Evolutionary conservation across 2,888 invertebrate species (phyloP).

Genomic region (Rhamnusium bicolor): DNA sequence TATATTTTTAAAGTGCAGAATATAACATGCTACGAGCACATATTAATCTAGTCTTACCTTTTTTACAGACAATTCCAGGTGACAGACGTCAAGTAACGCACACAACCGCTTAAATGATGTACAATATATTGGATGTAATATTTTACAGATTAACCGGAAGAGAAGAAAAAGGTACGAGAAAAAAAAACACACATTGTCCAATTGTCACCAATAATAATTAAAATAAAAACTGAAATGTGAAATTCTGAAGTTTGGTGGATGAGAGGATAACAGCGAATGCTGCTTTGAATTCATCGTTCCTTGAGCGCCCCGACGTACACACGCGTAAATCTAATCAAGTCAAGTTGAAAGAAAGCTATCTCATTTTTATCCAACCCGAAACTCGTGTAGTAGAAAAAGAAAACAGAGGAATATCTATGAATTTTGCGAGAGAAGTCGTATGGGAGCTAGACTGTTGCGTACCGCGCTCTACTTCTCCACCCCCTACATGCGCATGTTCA

Average conservation of each 20-base stretch:
- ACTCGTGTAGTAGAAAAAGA: slow-evolving; percentile 55
- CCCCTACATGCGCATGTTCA: slow-evolving; percentile 63
- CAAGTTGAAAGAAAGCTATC: slow-evolving; percentile 52
- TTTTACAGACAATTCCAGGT: background rate
- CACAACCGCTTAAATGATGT: background rate
- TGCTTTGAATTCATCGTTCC: slow-evolving; percentile 57
- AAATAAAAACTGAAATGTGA: slow-evolving; percentile 1
- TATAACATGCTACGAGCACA: too few relatives aligned
- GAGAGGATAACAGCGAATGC: slow-evolving; percentile 66
- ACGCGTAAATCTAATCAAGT: slow-evolving; percentile 61
- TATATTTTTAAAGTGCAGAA: too few relatives aligned
- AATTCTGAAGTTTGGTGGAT: slow-evolving; percentile 38
- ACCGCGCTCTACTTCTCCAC: slow-evolving; percentile 49
- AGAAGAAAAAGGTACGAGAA: background rate
- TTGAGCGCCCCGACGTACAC: slow-evolving; percentile 62
- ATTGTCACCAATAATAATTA: background rate
- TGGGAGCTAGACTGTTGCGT: slow-evolving; percentile 63
- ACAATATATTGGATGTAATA: background rate
- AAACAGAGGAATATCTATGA: slow-evolving; percentile 52
- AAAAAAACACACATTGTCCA: background rate
- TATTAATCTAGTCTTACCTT: background rate
- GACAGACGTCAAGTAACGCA: background rate
- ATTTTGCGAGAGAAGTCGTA: slow-evolving; percentile 49
- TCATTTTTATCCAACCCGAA: slow-evolving; percentile 49
- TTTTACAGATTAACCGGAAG: background rate